Conservation (phyloP, 2,888 invertebrate genomes). For the Autographa pulchrina region DNA sequence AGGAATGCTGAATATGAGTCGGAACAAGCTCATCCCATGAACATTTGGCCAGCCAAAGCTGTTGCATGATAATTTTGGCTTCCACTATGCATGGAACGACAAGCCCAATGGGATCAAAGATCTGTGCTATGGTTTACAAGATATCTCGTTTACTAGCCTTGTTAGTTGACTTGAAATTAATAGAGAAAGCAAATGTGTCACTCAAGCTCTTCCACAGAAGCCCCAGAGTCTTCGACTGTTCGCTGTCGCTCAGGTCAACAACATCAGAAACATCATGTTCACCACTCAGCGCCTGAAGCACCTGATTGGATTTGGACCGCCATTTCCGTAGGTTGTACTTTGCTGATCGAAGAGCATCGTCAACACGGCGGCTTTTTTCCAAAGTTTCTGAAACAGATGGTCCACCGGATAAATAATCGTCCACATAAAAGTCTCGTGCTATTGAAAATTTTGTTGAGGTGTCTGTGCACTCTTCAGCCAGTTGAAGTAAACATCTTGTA, state of each 20-base stretch:
- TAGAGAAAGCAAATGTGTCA: neutral
- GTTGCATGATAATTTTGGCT: constrained; percentile 9
- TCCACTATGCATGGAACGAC: constrained; percentile 6
- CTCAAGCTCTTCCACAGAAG: neutral
- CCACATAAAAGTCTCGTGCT: constrained; percentile 13
- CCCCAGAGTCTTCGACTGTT: constrained; percentile 1
- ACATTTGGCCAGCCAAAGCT: constrained; percentile 9
- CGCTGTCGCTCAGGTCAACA: neutral
- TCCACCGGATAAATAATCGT: constrained; percentile 2
- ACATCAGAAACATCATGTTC: neutral
- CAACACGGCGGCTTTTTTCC: neutral
- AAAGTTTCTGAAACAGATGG: neutral
- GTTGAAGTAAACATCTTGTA: neutral
- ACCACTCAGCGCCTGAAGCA: neutral
- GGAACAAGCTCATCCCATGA: constrained; percentile 17
- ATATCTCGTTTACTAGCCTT: constrained; percentile 10
- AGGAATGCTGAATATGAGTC: neutral
- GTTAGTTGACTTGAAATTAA: neutral
- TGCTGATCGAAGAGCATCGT: neutral
- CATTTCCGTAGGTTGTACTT: constrained; percentile 3
- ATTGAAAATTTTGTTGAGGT: constrained; percentile 5
- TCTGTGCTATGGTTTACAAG: constrained; percentile 17
- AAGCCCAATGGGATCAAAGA: constrained; percentile 11
- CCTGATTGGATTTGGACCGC: neutral
- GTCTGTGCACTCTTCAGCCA: constrained; percentile 8